Conservation (phyloP, 2,113 vertebrate genomes). For the pig (Sus scrofa) region DNA sequence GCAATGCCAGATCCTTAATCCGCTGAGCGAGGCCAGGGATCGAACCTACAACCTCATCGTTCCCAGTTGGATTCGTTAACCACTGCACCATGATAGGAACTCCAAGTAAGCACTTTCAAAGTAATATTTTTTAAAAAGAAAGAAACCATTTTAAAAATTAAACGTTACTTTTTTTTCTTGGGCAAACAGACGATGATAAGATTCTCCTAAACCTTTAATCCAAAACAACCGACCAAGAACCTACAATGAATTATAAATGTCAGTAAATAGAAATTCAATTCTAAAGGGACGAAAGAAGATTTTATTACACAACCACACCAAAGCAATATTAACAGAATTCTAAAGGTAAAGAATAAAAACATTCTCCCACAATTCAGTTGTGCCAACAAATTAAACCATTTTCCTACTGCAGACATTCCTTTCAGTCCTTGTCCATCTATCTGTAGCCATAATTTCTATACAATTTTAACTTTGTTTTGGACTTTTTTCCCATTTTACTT, state of each 20-base stretch:
- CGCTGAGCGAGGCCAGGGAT: too few species aligned
- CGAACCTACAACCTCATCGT: too few species aligned
- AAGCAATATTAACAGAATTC: conserved; percentile 28
- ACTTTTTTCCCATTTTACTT: background rate
- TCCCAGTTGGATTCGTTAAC: too few species aligned
- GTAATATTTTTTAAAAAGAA: background rate
- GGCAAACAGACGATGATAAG: conserved; percentile 47
- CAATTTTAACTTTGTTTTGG: conserved; percentile 4
- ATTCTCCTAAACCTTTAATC: conserved; percentile 43
- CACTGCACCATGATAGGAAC: too few species aligned
- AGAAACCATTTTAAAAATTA: conserved; percentile 45
- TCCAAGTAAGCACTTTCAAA: background rate
- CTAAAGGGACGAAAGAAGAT: background rate
- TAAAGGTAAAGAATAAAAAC: background rate
- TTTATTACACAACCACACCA: background rate
- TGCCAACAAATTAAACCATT: background rate
- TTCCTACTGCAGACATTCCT: background rate
- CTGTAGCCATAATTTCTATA: background rate
- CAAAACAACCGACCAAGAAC: conserved; percentile 47
- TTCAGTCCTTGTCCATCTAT: background rate
- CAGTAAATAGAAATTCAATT: conserved; percentile 49
- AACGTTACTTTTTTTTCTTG: conserved; percentile 39
- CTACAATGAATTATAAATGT: conserved; percentile 27
- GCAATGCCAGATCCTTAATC: too few species aligned
- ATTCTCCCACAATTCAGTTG: background rate